Evolutionary conservation across 1,140 invertebrate genomes (phyloP).

Genomic region (Cepaea nemoralis): DNA sequence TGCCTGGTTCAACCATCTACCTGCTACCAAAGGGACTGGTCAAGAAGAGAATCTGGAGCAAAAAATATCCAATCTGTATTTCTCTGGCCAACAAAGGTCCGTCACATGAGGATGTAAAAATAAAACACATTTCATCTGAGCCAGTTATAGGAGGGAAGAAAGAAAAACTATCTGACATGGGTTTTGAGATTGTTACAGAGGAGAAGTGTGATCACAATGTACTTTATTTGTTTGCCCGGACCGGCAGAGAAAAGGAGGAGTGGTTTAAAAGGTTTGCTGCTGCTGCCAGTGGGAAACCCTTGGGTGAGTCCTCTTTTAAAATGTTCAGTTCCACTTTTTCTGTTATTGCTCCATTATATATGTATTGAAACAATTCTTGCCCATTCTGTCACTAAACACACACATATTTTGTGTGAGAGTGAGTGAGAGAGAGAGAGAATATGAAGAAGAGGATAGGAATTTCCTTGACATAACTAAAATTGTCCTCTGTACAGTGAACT

Average conservation of each 20-base stretch:
- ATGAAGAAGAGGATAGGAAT: too few relatives aligned
- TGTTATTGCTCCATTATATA: too few relatives aligned
- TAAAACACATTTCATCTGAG: constrained; percentile 37
- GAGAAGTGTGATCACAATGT: constrained; percentile 59
- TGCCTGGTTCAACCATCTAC: constrained; percentile 76
- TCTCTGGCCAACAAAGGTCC: constrained; percentile 43
- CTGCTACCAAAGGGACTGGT: constrained; percentile 83
- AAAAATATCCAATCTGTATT: constrained; percentile 91
- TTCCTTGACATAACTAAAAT: too few relatives aligned
- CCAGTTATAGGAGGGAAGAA: constrained; percentile 37
- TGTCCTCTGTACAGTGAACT: too few relatives aligned
- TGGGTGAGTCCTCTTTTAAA: constrained; percentile 37
- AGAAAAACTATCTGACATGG: constrained; percentile 48
- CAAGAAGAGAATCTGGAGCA: constrained; percentile 85
- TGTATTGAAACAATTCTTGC: too few relatives aligned
- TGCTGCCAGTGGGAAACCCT: constrained; percentile 55
- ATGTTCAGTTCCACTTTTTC: too few relatives aligned
- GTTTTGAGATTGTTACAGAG: constrained; percentile 63
- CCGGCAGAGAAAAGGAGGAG: constrained; percentile 89
- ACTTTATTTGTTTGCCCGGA: constrained; percentile 83
- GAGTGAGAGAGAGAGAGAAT: too few relatives aligned
- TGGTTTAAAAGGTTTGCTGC: constrained; percentile 78
- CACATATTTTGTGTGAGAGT: too few relatives aligned
- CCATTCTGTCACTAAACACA: too few relatives aligned
- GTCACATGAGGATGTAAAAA: constrained; percentile 20